These are phyloP conservation scores for Rhysida immarginata DNA, from an alignment of 1,140 invertebrate genomes.

Conservation along the genomic window DNA sequence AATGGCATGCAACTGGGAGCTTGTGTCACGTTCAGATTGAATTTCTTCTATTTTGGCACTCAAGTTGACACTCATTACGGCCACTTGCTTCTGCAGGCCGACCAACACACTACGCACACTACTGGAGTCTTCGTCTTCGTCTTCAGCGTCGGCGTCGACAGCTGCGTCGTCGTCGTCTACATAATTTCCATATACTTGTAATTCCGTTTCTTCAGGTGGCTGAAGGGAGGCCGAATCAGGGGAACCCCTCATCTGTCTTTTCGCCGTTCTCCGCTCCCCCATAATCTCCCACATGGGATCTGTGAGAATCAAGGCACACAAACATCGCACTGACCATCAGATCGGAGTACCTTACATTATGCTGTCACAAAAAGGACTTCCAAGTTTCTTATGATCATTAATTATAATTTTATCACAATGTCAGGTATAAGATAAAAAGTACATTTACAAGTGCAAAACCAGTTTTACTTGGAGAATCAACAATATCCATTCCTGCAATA, in stretches of 20 bases:
- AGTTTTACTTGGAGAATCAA: no score
- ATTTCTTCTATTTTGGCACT: constrained; percentile 79
- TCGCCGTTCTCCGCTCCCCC: constrained; percentile 13
- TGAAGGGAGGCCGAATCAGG: constrained; percentile 3
- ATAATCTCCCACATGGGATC: constrained; percentile 7
- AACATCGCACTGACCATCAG: no score
- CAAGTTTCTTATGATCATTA: no score
- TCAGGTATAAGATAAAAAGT: no score
- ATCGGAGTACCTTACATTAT: no score
- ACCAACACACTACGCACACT: constrained; percentile 9
- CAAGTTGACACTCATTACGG: constrained; percentile 88
- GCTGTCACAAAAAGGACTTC: no score
- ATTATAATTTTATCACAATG: no score
- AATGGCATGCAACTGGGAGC: constrained; percentile 15
- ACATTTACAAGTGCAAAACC: no score
- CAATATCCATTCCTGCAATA: no score
- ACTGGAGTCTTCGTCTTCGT: neutral
- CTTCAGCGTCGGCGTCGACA: neutral
- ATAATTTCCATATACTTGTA: neutral
- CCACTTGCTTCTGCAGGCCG: constrained; percentile 84
- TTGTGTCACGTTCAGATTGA: constrained; percentile 47
- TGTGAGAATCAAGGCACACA: no score
- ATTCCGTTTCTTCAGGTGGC: neutral
- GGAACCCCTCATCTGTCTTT: constrained; percentile 11
- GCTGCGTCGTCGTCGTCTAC: neutral